Percentiles rank a stretch among this genome's conserved stretches.
These are phyloP conservation scores for Sebastes flavidus DNA, from an alignment of 2,797 vertebrate species.

Conservation along the genomic window DNA sequence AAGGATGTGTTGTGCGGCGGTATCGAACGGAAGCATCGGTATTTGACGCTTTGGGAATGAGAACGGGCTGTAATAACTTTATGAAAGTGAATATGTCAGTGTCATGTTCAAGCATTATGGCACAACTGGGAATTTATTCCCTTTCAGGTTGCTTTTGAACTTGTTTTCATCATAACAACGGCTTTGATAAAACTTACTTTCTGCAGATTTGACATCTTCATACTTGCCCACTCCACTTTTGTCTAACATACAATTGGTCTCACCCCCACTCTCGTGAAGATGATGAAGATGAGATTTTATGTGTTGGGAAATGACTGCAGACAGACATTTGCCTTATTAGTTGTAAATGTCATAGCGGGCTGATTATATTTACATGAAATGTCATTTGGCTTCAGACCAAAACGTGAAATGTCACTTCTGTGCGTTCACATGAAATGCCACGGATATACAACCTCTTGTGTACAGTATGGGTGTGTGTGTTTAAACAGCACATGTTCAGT, in stretches of 20 bases:
- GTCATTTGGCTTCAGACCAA: slow-evolving; percentile 65
- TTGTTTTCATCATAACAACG: background rate
- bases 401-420: slow-evolving; percentile 63
- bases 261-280: background rate
- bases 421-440: slow-evolving; percentile 61
- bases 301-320: slow-evolving; percentile 13
- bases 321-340: slow-evolving; percentile 44
- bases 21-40: too few species aligned
- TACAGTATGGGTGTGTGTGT: background rate
- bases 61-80: too few species aligned
- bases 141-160: background rate
- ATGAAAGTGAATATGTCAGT: background rate
- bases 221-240: background rate
- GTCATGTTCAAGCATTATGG: background rate
- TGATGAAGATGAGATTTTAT: slow-evolving; percentile 2
- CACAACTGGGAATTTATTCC: background rate
- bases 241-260: background rate
- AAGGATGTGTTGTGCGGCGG: too few species aligned
- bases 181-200: background rate
- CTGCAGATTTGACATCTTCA: background rate
- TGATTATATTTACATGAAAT: slow-evolving; percentile 64
- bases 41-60: too few species aligned
- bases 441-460: slow-evolving; percentile 20
- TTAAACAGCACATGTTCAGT: background rate
- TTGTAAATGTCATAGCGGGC: slow-evolving; percentile 62